phyloP scores from a whole-genome alignment of 2,797 vertebrate species.

The Sebastes aleutianus region DNA sequence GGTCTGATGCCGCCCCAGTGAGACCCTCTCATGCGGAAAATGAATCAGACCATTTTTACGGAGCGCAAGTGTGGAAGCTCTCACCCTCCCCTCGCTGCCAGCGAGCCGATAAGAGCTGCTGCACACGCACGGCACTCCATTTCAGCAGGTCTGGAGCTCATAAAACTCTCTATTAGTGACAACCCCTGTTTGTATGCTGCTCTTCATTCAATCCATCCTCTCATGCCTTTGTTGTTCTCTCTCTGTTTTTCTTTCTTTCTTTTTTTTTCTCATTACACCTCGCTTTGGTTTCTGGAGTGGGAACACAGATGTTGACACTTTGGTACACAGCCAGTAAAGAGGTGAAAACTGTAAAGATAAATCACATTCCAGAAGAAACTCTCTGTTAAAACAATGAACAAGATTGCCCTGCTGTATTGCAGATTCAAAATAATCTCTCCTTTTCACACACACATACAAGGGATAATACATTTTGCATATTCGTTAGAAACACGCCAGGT shows the following conservation, averaged over 20 bases:
- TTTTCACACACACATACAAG: not conserved
- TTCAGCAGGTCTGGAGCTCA: slow-evolving; percentile 85
- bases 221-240: slow-evolving; percentile 58
- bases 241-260: not conserved
- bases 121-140: slow-evolving; percentile 83
- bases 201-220: slow-evolving; percentile 72
- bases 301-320: slow-evolving; percentile 43
- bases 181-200: slow-evolving; percentile 87
- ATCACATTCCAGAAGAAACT: slow-evolving; percentile 38
- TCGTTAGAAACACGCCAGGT: not conserved
- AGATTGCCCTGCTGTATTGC: not conserved
- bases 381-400: not conserved
- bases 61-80: slow-evolving; percentile 80
- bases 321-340: slow-evolving; percentile 19
- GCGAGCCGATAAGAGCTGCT: slow-evolving; percentile 88
- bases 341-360: slow-evolving; percentile 34
- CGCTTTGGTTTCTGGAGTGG: slow-evolving; percentile 50
- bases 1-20: slow-evolving; percentile 86
- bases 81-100: slow-evolving; percentile 81
- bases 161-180: slow-evolving; percentile 93
- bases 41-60: slow-evolving; percentile 93
- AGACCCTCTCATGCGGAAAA: slow-evolving; percentile 97
- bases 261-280: slow-evolving; percentile 31
- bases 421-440: not conserved
- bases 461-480: slow-evolving; percentile 5